Evolutionary conservation across 1,140 invertebrate genomes (phyloP), one percentile per base, ranked within the genome.

Genomic region (Eumeta japonica): DNA sequence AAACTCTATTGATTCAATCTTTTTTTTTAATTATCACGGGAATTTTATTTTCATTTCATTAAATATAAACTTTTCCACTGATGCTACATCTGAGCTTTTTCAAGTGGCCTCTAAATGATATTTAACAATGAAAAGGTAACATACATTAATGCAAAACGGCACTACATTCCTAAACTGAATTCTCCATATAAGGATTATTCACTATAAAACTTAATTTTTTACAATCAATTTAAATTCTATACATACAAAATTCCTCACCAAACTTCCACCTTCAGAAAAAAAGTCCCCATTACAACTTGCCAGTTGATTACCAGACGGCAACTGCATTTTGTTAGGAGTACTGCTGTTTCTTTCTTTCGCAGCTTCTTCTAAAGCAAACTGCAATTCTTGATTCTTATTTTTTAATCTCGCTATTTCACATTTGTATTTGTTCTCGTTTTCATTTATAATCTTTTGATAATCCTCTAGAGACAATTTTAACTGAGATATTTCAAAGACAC

Each of bases 401-500:
- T 70, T 75, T 52, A 79, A 43, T 42, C 79, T 78, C 10, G 72
- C 67, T 36, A 75, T 66, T 47, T 77, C 77, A 49, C 68, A 73
- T 46, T 74, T 75, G 47, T 71, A 73, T 58, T 67, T 77, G 35
- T 62, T 80, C 43, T 84, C 80, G 31, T 78, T 74, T 47, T 83
- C 78, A 36, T 77, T 75, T 20, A 88, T 56, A 42, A 83, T 83
- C 48, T 78, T 79, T 53, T 88, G 83, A 28, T 88, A 73, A 45
- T 83, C 79, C 24, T 81, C 78, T 41, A 88, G 77, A 35, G 80
- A 78, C 10, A 85, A 81, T 37, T 77, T 80, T 15, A 85, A 71
- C 44, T 81, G 77, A 41, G 81, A 79, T 35, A 90, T 75, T 67
- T 89, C 85, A 39, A 81, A 81, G 35, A 86, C 83, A 63, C 86